Evolutionary conservation across 2,113 vertebrate genomes (phyloP).

Genomic region (Cynoglossus semilaevis): DNA sequence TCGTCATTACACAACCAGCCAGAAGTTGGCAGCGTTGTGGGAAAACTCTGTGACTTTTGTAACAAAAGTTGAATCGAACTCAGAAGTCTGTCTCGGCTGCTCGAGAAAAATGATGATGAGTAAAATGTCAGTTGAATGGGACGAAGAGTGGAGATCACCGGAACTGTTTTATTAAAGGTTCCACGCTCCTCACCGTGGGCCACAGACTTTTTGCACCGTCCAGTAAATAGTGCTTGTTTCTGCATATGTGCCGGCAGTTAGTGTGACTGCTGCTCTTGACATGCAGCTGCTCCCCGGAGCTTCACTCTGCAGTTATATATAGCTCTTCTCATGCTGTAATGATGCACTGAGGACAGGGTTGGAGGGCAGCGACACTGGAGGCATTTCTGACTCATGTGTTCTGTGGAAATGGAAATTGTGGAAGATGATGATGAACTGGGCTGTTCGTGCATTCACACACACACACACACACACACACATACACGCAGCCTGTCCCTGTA

Average conservation of each 20-base stretch:
- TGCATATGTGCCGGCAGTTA: constrained; percentile 25
- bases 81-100: too few species aligned
- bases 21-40: too few species aligned
- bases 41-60: too few species aligned
- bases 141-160: too few species aligned
- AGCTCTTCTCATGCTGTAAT: constrained; percentile 61
- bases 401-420: constrained; percentile 43
- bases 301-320: constrained; percentile 62
- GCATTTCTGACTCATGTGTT: constrained; percentile 43
- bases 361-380: constrained; percentile 54
- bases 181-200: too few species aligned
- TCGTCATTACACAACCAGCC: too few species aligned
- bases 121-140: too few species aligned
- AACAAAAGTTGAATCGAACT: too few species aligned
- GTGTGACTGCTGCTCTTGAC: constrained; percentile 44
- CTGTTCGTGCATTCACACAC: constrained; percentile 4
- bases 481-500: not conserved
- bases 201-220: too few species aligned
- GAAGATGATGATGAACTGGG: constrained; percentile 25
- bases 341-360: constrained; percentile 56
- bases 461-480: not conserved
- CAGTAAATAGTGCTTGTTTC: constrained; percentile 24
- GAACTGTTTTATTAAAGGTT: too few species aligned
- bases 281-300: constrained; percentile 59
- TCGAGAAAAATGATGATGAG: too few species aligned